A percentile compares a stretch with the other conserved stretches of the same genome.
Evolutionary conservation across 2,888 invertebrate species (phyloP).

Genomic region (Pristionchus exspectatus): DNA sequence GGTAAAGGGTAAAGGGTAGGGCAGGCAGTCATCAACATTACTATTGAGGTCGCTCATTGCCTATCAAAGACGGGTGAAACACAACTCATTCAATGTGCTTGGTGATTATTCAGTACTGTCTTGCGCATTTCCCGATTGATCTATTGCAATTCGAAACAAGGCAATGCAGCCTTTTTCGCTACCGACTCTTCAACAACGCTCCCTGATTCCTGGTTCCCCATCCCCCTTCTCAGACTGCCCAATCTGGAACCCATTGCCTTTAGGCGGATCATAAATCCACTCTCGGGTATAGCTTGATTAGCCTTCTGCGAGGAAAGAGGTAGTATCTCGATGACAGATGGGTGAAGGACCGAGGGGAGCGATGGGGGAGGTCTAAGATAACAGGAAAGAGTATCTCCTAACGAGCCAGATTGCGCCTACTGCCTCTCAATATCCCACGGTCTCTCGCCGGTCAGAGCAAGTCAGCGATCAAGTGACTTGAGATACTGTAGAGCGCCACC

Average conservation of each 20-base stretch:
- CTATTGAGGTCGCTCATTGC: too few relatives aligned
- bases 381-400: conserved; percentile 29
- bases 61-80: too few relatives aligned
- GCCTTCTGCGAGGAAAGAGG: not conserved
- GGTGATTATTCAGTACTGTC: too few relatives aligned
- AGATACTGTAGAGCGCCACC: not conserved
- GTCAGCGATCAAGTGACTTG: too few relatives aligned
- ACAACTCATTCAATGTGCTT: too few relatives aligned
- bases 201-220: not conserved
- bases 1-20: too few relatives aligned
- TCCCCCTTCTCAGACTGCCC: not conserved
- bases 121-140: too few relatives aligned
- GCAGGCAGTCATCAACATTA: too few relatives aligned
- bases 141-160: too few relatives aligned
- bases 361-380: conserved; percentile 9
- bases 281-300: not conserved
- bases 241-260: conserved; percentile 3
- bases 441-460: too few relatives aligned
- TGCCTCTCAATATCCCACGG: too few relatives aligned
- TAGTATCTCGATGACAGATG: conserved; percentile 37
- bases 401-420: conserved; percentile 15
- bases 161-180: too few relatives aligned
- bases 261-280: conserved; percentile 21
- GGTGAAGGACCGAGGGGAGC: not conserved
- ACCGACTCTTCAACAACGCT: not conserved